Base-by-base conservation (phyloP, 2,797 vertebrate species). In the Sphenopsis melanotis region DNA sequence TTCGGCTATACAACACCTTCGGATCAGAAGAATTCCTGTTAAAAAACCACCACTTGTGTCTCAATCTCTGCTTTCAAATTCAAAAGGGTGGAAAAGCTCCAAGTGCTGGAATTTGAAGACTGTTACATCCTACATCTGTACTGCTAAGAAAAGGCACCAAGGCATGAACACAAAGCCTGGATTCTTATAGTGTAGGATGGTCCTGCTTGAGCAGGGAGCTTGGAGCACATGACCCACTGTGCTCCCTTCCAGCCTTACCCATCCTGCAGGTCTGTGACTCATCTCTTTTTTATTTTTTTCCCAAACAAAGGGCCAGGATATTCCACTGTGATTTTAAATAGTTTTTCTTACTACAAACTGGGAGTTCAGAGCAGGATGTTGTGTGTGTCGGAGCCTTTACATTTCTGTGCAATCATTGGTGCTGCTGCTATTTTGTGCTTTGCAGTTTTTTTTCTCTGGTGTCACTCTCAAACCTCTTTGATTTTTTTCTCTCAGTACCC, bases 401-500 rank as follows among this genome's bases (percentile, higher is more conserved):
- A 20, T 60, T 74, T 81, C 55, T 32, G 7, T 87, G 46, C 39
- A 52, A 6, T 52, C 65, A 29, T 3, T 41, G 50, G 26, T 41
- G 21, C 1, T 71, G 34, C 17, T 86, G 42, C 79, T 83, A 1
- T 72, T 92, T 82, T 71, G 55, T 70, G 53, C 59, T 86, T 88
- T 79, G 46, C 66, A 46, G 32, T 46, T 94, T 74, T 47, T 93
- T 94, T 90, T 47, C 93, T 86, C 77, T 77, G 56, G 41, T 60
- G 59, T 70, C 55, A 66, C 63, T 87, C 63, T 90, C 68, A 89
- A 66, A 64, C 29, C 32, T 44, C 72, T 91, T 72, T 81, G 87
- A 72, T 65, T 77, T 90, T 78, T 61, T 46, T 86, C 29, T 64
- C 60, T 83, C 41, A 32, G 53, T 80, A 92, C 27, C 75, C 49